Evolutionary conservation across 2,113 vertebrate species (phyloP).

Genomic region (Pituophis catenifer): DNA sequence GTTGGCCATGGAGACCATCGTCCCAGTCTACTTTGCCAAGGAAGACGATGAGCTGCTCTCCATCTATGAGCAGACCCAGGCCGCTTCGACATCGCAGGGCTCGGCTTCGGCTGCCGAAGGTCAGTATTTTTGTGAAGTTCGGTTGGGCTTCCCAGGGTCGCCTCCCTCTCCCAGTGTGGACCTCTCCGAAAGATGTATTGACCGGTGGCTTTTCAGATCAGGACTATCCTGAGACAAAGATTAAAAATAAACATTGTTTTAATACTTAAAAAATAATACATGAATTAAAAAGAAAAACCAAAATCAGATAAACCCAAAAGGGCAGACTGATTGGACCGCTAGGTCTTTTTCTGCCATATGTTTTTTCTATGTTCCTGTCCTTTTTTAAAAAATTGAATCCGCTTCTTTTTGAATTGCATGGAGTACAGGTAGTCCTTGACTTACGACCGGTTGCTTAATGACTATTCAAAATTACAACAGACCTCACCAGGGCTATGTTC

Average conservation of each 20-base stretch:
- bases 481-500: no score
- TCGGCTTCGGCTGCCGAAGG: constrained; percentile 93
- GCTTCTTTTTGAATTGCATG: no score
- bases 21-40: constrained; percentile 95
- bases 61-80: constrained; percentile 91
- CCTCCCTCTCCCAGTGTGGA: no score
- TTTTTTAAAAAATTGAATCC: background rate
- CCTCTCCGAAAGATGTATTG: no score
- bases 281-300: no score
- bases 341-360: no score
- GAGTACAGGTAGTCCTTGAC: no score
- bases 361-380: no score
- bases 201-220: background rate
- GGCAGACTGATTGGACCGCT: no score
- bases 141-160: background rate
- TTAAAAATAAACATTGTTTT: background rate
- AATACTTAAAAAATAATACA: background rate
- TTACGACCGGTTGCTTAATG: no score
- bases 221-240: background rate
- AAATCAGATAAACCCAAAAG: no score
- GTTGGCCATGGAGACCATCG: constrained; percentile 92
- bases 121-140: constrained; percentile 43
- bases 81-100: constrained; percentile 88
- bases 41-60: constrained; percentile 93
- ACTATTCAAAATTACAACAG: no score